A percentile compares a stretch with the other conserved stretches of the same genome.
These are phyloP conservation scores for Drosophila serrata DNA, from an alignment of 1,140 invertebrate genomes.

Conservation along the genomic window DNA sequence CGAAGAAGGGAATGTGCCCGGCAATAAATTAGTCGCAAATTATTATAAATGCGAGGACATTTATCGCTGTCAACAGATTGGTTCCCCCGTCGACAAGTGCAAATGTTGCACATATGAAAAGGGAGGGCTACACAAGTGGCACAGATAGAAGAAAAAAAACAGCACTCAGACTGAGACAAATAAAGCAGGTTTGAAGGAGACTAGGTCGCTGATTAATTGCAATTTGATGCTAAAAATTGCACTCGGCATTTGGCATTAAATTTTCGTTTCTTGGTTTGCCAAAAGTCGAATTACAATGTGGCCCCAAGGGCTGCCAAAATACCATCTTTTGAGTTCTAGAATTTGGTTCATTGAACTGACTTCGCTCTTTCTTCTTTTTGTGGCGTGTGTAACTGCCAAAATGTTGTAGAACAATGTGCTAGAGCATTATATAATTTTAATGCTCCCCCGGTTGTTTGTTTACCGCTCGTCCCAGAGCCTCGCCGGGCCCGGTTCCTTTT, in stretches of 20 bases:
- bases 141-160: neutral
- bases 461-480: neutral
- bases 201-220: conserved; percentile 71
- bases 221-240: conserved; percentile 83
- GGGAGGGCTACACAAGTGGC: conserved; percentile 22
- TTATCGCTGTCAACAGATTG: conserved; percentile 67
- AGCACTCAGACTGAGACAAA: conserved; percentile 5
- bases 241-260: conserved; percentile 44
- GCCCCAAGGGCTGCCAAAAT: conserved; percentile 21
- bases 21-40: conserved; percentile 81
- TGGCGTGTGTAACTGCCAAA: conserved; percentile 8
- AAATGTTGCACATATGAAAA: conserved; percentile 43
- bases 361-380: neutral
- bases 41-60: conserved; percentile 80
- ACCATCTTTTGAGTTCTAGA: neutral
- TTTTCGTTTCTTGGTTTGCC: conserved; percentile 36
- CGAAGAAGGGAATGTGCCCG: conserved; percentile 49
- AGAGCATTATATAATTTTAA: conserved; percentile 51
- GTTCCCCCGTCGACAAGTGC: conserved; percentile 68
- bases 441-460: conserved; percentile 9
- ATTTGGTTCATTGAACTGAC: conserved; percentile 36
- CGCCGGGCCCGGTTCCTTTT: neutral
- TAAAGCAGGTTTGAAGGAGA: conserved; percentile 47
- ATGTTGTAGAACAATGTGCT: conserved; percentile 38
- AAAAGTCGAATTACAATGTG: conserved; percentile 38